phyloP scores from a whole-genome alignment of 2,113 vertebrate genomes.

The Stegastes partitus region DNA sequence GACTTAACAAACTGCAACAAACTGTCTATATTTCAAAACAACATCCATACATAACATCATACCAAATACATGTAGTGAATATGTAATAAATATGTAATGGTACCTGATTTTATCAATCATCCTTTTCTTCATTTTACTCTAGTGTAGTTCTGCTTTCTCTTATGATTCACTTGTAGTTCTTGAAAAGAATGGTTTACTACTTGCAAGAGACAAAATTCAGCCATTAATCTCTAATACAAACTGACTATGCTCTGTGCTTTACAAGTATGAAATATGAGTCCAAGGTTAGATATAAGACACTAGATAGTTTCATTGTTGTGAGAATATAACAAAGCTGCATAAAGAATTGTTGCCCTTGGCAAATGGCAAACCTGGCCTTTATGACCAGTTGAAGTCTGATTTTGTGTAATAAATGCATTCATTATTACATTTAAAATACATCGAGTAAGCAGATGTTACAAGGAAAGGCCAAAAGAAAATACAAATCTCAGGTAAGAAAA shows the following conservation, averaged over 20 bases:
- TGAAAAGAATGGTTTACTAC: neutral
- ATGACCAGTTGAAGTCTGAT: no score
- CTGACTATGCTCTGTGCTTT: neutral
- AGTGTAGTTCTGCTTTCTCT: neutral
- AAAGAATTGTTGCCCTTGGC: neutral
- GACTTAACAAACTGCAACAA: no score
- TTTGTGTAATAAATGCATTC: no score
- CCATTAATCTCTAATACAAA: neutral
- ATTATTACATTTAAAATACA: no score
- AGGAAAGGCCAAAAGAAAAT: no score
- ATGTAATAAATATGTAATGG: neutral
- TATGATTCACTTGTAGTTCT: neutral
- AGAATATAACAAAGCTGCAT: neutral
- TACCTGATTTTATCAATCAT: neutral
- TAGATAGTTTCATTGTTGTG: no score
- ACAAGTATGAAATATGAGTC: neutral
- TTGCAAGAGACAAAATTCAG: neutral
- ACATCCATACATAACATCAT: neutral
- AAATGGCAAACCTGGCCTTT: neutral
- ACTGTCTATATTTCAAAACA: neutral
- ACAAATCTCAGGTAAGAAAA: no score
- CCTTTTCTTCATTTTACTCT: neutral
- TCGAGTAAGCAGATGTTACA: no score
- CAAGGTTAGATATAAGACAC: no score
- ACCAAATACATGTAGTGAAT: neutral